These are phyloP conservation scores for Tetraneura akinire DNA, from an alignment of 1,140 invertebrate species.

Conservation along the genomic window DNA sequence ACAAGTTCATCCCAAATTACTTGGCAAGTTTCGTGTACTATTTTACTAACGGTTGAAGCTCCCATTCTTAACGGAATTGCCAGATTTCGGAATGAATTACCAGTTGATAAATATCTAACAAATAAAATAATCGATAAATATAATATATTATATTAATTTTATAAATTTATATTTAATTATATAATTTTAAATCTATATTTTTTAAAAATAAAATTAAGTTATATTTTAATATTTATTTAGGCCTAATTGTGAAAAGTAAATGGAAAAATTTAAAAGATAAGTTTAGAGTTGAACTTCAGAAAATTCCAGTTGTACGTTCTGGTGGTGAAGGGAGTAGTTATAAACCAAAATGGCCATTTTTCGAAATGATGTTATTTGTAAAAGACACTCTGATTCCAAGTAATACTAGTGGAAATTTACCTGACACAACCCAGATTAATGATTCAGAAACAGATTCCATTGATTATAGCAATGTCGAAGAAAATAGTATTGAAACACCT, in stretches of 20 bases:
- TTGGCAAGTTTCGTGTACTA: slow-evolving; percentile 52
- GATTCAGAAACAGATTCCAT: background rate
- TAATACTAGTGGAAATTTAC: background rate
- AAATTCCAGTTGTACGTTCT: background rate
- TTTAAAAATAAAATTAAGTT: too few species aligned
- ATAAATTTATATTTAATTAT: too few species aligned
- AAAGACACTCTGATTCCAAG: background rate
- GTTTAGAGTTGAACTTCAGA: background rate
- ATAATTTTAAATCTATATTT: too few species aligned
- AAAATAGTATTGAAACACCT: background rate
- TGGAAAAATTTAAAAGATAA: background rate
- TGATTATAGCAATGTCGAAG: background rate
- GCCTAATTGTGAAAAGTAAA: background rate
- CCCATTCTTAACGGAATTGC: slow-evolving; percentile 53
- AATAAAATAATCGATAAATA: too few species aligned
- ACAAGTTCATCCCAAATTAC: slow-evolving; percentile 54
- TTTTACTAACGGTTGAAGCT: slow-evolving; percentile 52
- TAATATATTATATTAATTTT: too few species aligned
- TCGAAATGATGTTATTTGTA: background rate
- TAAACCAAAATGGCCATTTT: background rate
- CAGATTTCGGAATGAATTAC: slow-evolving; percentile 47
- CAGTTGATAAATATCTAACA: slow-evolving; percentile 9
- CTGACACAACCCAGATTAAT: background rate
- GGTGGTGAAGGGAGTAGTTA: background rate
- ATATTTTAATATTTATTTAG: background rate